Base-by-base conservation (phyloP, 2,797 vertebrate genomes). In the Aphelocoma californica region DNA sequence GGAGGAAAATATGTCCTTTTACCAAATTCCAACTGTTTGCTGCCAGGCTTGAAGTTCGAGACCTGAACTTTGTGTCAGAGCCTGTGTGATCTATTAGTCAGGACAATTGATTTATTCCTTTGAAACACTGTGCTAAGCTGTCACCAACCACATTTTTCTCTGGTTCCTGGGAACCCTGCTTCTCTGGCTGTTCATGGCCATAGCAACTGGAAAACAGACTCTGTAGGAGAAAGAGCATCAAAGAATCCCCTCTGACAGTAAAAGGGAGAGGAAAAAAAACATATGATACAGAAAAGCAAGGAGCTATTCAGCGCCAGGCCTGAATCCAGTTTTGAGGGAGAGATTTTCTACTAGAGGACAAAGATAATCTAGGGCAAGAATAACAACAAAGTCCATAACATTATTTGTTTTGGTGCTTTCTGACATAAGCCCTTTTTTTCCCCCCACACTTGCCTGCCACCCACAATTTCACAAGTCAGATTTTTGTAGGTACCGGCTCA, bases 201-300 rank as follows among this genome's bases (percentile, higher is more conserved):
- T 61, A 42, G 90, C 61, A 86, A 93, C 86, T 79, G 80, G 56
- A 85, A 95, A 95, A 90, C 64, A 89, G 44, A 47, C 56, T 81
- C n/a, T 23, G 10, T 38, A 51, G 73, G 54, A 86, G 69, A 58
- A 88, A 86, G 65, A 78, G 54, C 69, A 66, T 83, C 81, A 86
- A 78, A 94, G 66, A 42, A 70, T 81, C 40, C n/a, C 31, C 15
- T 90, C 66, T 56, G 44, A 62, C 60, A 86, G 54, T 32, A 84
- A 88, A 73, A 36, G 25, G 36, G 34, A 40, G 32, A 38, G 40
- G 21, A 2, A 40, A 53, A 53, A 58, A 78, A 32, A 18, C 20
- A 45, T 29, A 8, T 18, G 36, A 66, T 45, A 70, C 8, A 79
- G 61, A 62, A 75, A 61, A 88, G 47, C 7, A 18, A 90, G 54